Evolutionary conservation across 2,797 vertebrate species (phyloP), one percentile per base, ranked within the genome.

Genomic region (Dallia pectoralis): DNA sequence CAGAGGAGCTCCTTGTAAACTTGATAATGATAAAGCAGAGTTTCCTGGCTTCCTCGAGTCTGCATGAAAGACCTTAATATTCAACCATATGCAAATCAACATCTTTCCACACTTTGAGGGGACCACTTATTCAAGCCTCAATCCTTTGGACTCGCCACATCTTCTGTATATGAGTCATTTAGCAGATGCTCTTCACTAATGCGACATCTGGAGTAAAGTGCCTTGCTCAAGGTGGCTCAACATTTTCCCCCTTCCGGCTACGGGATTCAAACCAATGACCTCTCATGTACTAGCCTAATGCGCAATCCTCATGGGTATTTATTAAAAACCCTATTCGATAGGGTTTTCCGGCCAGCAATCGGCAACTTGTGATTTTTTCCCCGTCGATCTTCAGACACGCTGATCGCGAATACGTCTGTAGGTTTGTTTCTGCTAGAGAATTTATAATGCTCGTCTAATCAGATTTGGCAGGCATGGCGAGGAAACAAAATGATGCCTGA

Each of bases 1-100:
- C 73, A 74, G 76, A 83, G 68, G 77, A 80, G 75, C 74, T 85
- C 61, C 81, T 75, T 59, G 12, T 4, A 56, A 56, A 22, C 22
- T 56, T 32, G 88, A 83, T 79, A 79, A 85, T 77, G 81, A 70
- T 16, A 0, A 74, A 47, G 67, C 77, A 2, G 67, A 78, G 65
- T 25, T 29, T 4, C 32, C 66, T 33, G 36, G 70, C 47, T 8
- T 70, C 29, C 5, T n/a, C 22, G n/a, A 62, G 33, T 47, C 16
- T 29, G n/a, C 47, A 18, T 16, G 22, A 68, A 30, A 49, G 16
- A 29, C 44, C 29, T 18, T 22, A 51, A 69, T 19, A 30, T 49
- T 49, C 44, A 29, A 62, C 22, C 16, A 75, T 25, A 44, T 62
- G 15, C 47, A 1, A 25, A 48, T 79, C 66, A 22, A 66, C 69